Evolutionary conservation across 2,888 invertebrate genomes (phyloP), one percentile per base, ranked within the genome.

Genomic region (Ommatoiulus sabulosus): DNA sequence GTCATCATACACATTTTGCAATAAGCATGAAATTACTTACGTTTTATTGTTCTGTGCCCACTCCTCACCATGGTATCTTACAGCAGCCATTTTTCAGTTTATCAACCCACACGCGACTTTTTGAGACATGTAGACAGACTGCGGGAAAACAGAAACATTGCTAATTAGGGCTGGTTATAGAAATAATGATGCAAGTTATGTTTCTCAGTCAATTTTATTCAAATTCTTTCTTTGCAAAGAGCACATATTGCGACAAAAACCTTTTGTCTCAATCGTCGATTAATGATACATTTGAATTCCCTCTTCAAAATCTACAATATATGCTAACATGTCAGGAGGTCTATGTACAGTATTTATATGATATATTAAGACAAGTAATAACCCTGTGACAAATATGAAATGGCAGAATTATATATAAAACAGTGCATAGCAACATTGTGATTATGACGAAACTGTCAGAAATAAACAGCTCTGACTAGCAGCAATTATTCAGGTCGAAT

Each of bases 341-440:
- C 80, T 86, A 86, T 86, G 10, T 86, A 86, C 86, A 86, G 86
- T 86, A 86, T 86, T 86, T 86, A 86, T 86, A 86, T 86, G 48
- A 86, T 86, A 80, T 86, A 86, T 86, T 44, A 44, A 86, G 86
- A 86, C 86, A 86, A 86, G 48, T 48, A 86, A 46, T 86, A 86
- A 86, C 86, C 86, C 86, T 86, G 86, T 86, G 86, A 48, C 86
- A 86, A 86, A 46, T 86, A 86, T 86, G 86, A 86, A 86, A 86
- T 86, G 48, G 86, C 86, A 46, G 86, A 86, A 86, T 80, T 80
- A 57, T 87, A 87, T 87, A 87, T 52, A 52, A 87, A 87, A 87
- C 63, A 57, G 87, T 87, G 87, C 87, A 87, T 87, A 87, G 87
- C 87, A 87, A 87, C 87, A 87, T 87, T 57, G 57, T 87, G 87